These are phyloP conservation scores for Heterohyrax brucei DNA, from an alignment of 2,797 vertebrate genomes.

Conservation along the genomic window DNA sequence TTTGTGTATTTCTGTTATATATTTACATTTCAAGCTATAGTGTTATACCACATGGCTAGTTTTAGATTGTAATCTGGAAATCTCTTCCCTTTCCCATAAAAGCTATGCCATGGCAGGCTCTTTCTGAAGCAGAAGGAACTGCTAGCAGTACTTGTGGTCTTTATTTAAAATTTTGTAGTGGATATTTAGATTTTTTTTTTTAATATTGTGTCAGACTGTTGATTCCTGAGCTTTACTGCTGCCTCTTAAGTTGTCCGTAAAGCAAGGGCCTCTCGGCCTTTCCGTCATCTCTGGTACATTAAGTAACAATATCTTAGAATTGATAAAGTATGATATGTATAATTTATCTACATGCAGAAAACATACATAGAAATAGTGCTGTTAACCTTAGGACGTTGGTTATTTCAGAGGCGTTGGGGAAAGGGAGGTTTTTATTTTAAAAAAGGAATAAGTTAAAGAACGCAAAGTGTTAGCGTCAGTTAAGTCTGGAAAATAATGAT, in stretches of 20 bases:
- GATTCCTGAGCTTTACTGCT: neutral
- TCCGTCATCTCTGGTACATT: too few relatives aligned
- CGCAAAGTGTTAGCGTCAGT: neutral
- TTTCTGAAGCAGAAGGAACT: neutral
- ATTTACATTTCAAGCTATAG: neutral
- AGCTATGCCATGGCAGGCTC: neutral
- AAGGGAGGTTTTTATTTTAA: conserved; percentile 28
- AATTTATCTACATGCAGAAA: neutral
- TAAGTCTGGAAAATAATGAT: neutral
- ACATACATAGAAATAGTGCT: neutral
- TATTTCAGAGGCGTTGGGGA: neutral
- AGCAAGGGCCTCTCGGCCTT: neutral
- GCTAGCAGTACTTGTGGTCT: too few relatives aligned
- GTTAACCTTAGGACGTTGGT: neutral
- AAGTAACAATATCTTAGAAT: neutral
- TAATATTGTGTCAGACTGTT: neutral
- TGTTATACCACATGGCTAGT: too few relatives aligned
- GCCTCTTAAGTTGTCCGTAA: neutral
- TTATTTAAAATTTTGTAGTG: neutral
- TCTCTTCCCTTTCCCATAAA: neutral
- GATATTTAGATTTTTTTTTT: neutral
- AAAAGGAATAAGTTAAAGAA: neutral
- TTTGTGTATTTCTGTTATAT: neutral
- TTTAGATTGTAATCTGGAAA: neutral
- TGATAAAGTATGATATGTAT: neutral